Conservation (phyloP, 2,113 vertebrate species). For the Lagenorhynchus albirostris region DNA sequence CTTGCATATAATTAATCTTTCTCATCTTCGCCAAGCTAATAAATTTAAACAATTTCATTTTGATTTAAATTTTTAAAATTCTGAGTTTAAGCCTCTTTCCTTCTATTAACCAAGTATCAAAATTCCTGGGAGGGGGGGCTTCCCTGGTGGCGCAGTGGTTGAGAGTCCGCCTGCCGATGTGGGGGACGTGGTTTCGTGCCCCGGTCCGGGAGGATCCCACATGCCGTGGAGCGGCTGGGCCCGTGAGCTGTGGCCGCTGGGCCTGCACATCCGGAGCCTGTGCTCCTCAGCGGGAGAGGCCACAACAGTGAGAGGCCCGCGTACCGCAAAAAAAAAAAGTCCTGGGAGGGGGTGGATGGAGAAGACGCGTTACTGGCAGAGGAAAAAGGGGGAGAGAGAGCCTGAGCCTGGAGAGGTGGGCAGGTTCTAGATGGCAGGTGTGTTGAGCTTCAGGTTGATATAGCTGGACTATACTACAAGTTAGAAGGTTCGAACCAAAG, state of each 20-base stretch:
- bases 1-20: neutral
- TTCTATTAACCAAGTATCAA: neutral
- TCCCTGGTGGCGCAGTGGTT: too few species aligned
- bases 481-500: neutral
- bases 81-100: neutral
- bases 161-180: too few species aligned
- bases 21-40: neutral
- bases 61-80: neutral
- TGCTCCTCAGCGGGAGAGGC: too few species aligned
- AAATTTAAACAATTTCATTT: neutral
- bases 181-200: too few species aligned
- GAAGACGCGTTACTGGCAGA: neutral
- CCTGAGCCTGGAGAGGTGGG: neutral
- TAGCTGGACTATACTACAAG: neutral
- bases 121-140: neutral
- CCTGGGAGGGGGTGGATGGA: too few species aligned
- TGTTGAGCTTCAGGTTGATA: neutral
- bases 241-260: too few species aligned
- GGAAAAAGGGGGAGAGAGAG: neutral
- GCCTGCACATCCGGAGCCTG: too few species aligned
- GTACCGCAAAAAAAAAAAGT: neutral
- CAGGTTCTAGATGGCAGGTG: neutral
- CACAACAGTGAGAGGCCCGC: too few species aligned
- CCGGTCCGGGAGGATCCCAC: too few species aligned
- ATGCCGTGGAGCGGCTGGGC: too few species aligned